These are phyloP conservation scores for Ammodytes marinus DNA, from an alignment of 2,113 vertebrate genomes.

Conservation along the genomic window DNA sequence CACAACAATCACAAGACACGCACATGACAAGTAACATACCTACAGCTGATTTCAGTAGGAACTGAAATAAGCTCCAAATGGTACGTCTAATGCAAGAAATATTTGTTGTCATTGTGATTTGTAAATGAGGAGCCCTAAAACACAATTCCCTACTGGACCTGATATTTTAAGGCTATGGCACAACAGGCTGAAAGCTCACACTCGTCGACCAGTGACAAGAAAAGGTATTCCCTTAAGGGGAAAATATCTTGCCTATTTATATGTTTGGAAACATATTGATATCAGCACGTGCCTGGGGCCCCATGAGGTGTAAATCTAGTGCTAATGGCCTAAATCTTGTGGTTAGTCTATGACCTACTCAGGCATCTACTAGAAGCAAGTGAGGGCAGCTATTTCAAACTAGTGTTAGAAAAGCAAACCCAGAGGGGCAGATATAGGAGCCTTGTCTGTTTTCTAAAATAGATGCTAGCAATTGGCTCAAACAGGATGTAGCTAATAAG, in stretches of 20 bases:
- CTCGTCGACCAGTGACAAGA: neutral
- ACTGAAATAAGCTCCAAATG: neutral
- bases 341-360: conserved; percentile 49
- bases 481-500: neutral
- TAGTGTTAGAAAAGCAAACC: neutral
- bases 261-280: conserved; percentile 10
- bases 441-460: conserved; percentile 4
- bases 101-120: conserved; percentile 12
- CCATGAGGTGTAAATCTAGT: conserved; percentile 44
- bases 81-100: neutral
- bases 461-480: neutral
- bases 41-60: conserved; percentile 8
- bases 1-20: conserved; percentile 48
- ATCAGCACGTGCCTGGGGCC: conserved; percentile 26
- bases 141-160: conserved; percentile 18
- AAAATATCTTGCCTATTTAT: conserved; percentile 62
- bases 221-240: conserved; percentile 26
- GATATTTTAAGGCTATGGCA: conserved; percentile 31
- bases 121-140: conserved; percentile 14
- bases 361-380: conserved; percentile 6
- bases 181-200: conserved; percentile 18
- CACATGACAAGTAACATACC: conserved; percentile 30
- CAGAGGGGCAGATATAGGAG: neutral
- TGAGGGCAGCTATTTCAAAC: conserved; percentile 24
- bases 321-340: conserved; percentile 55